Evolutionary conservation across 2,113 vertebrate genomes (phyloP).

Genomic region (Zosterops hypoxanthus): DNA sequence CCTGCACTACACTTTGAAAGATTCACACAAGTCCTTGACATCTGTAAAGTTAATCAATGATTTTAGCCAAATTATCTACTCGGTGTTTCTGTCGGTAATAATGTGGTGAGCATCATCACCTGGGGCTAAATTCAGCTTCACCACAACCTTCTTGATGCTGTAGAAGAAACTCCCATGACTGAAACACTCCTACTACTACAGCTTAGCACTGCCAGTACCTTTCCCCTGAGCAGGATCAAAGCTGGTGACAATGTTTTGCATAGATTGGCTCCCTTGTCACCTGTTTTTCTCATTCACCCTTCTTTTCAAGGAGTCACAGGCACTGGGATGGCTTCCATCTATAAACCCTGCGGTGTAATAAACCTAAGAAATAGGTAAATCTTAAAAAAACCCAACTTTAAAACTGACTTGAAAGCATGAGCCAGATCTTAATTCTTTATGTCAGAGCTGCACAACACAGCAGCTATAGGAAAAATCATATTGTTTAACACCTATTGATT

Average conservation of each 20-base stretch:
- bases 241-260: neutral
- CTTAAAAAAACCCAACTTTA: neutral
- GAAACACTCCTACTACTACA: neutral
- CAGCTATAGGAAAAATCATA: neutral
- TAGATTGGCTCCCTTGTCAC: fast-evolving
- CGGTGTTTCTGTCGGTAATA: fast-evolving
- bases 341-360: neutral
- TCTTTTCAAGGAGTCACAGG: neutral
- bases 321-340: neutral
- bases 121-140: neutral
- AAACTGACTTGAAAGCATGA: neutral
- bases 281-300: neutral
- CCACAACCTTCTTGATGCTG: neutral
- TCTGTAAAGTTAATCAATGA: neutral
- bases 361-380: neutral
- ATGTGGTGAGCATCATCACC: neutral
- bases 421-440: neutral
- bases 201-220: neutral
- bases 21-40: neutral
- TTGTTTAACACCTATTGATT: neutral
- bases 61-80: neutral
- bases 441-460: neutral
- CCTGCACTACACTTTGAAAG: neutral
- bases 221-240: neutral
- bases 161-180: neutral